These are phyloP conservation scores for Tetragonula clypearis DNA, from an alignment of 1,140 invertebrate genomes.

Conservation along the genomic window DNA sequence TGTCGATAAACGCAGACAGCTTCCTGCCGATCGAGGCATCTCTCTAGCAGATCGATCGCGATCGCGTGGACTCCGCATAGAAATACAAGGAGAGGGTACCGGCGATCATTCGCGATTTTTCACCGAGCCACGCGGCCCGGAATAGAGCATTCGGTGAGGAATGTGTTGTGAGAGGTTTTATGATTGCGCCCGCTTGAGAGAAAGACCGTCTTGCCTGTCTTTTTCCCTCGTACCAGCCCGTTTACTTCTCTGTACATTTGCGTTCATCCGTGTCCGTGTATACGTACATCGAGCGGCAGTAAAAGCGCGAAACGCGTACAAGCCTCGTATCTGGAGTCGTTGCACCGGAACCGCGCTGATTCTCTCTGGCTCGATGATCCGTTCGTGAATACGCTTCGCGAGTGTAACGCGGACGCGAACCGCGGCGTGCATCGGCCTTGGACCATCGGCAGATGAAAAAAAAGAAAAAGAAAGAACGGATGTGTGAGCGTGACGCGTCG, in stretches of 20 bases:
- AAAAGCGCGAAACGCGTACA: constrained; percentile 21
- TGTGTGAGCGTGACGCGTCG: constrained; percentile 15
- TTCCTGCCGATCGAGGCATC: background rate
- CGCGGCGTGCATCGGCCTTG: background rate
- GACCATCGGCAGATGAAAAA: constrained; percentile 2
- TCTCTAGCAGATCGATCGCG: background rate
- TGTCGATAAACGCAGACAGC: accelerated
- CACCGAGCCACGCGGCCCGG: constrained; percentile 19
- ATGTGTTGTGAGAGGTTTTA: constrained; percentile 53
- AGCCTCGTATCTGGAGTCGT: constrained; percentile 20
- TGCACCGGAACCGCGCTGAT: constrained; percentile 60
- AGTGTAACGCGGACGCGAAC: background rate
- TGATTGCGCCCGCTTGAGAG: constrained; percentile 29
- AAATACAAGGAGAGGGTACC: background rate
- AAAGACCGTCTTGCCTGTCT: background rate
- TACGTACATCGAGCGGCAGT: constrained; percentile 1
- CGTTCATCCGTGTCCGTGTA: background rate
- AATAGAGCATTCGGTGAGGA: constrained; percentile 32
- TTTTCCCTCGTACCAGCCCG: background rate
- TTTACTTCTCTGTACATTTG: background rate
- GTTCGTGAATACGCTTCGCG: constrained; percentile 15
- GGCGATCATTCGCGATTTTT: constrained; percentile 53
- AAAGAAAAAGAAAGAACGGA: background rate
- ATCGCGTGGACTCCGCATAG: background rate
- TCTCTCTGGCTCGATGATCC: constrained; percentile 26